These are phyloP conservation scores for Hippocampus kuda DNA, from an alignment of 2,797 vertebrate genomes.

Conservation along the genomic window DNA sequence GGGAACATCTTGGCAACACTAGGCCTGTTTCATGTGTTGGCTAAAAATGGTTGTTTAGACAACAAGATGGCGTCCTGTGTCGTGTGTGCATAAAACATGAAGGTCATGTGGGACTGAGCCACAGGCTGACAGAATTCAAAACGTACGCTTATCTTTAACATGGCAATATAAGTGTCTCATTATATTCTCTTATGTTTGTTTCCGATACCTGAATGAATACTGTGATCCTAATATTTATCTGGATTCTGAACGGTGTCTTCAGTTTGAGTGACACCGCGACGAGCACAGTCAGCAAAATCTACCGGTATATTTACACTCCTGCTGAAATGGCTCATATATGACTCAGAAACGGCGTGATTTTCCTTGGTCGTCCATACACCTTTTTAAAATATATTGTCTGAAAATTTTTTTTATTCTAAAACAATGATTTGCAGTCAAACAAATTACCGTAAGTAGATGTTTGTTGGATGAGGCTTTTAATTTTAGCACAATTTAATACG, in stretches of 20 bases:
- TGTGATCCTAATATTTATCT: neutral
- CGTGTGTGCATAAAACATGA: constrained; percentile 18
- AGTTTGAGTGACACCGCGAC: neutral
- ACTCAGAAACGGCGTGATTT: no score
- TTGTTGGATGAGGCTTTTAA: no score
- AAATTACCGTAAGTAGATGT: no score
- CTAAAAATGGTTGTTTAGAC: neutral
- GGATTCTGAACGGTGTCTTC: no score
- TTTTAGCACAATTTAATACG: no score
- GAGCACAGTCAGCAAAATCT: no score
- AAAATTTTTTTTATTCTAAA: no score
- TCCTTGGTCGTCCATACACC: no score
- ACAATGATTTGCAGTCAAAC: no score
- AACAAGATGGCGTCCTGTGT: neutral
- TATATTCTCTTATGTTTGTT: neutral
- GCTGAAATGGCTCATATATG: no score
- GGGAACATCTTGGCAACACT: constrained; percentile 19
- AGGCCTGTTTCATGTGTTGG: constrained; percentile 21
- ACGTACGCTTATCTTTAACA: neutral
- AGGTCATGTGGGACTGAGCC: constrained; percentile 3
- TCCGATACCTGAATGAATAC: neutral
- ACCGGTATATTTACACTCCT: no score
- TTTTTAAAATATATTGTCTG: no score
- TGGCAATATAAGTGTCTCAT: neutral
- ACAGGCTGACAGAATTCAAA: neutral